These are phyloP conservation scores for Clarias batrachus DNA, from an alignment of 2,113 vertebrate species.

Conservation along the genomic window DNA sequence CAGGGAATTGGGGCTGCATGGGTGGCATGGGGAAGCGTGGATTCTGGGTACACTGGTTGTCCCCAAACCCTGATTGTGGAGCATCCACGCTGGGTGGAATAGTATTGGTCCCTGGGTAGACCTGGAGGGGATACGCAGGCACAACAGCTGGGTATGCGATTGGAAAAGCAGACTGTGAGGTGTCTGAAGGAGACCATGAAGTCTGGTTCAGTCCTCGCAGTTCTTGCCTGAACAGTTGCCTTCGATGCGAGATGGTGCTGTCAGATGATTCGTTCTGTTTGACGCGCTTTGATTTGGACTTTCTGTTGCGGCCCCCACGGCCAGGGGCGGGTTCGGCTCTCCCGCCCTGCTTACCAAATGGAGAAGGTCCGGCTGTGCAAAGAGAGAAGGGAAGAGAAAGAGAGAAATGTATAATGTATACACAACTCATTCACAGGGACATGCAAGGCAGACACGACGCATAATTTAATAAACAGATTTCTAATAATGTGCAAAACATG, in stretches of 20 bases:
- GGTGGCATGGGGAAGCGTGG: slow-evolving; percentile 68
- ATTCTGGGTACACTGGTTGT: slow-evolving; percentile 65
- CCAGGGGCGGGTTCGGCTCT: slow-evolving; percentile 57
- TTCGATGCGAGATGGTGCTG: slow-evolving; percentile 76
- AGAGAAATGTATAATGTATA: not conserved
- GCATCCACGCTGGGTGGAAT: slow-evolving; percentile 57
- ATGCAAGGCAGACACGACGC: not conserved
- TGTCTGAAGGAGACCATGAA: slow-evolving; percentile 82
- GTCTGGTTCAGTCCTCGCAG: slow-evolving; percentile 76
- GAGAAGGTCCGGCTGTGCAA: slow-evolving; percentile 53
- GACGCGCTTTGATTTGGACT: slow-evolving; percentile 80
- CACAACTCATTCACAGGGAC: no score
- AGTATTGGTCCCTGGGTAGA: slow-evolving; percentile 71
- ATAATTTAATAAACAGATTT: not conserved
- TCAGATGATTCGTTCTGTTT: slow-evolving; percentile 81
- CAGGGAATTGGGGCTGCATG: slow-evolving; percentile 62
- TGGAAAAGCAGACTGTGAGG: slow-evolving; percentile 79
- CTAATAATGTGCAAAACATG: not conserved
- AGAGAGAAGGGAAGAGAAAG: not conserved
- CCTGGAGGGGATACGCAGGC: slow-evolving; percentile 80
- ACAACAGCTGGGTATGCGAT: slow-evolving; percentile 77
- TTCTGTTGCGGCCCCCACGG: slow-evolving; percentile 78
- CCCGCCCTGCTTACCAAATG: slow-evolving; percentile 50
- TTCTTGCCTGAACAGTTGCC: slow-evolving; percentile 64
- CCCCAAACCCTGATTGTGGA: slow-evolving; percentile 60